Conservation (phyloP, 2,797 vertebrate genomes). For the Carcharodon carcharias region DNA sequence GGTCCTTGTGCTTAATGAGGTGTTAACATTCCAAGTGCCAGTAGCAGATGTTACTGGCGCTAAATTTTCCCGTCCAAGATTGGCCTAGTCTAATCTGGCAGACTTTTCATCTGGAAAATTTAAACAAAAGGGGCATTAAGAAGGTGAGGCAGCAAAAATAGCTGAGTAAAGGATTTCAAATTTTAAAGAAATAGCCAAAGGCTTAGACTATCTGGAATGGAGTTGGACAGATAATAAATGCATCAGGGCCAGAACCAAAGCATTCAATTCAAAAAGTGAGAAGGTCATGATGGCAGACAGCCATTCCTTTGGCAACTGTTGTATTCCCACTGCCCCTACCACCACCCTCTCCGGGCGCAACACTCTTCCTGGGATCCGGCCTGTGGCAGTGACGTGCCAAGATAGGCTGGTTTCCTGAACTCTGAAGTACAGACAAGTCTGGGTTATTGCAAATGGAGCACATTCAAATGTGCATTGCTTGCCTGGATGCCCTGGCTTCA, state of each 20-base stretch:
- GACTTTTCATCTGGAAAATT: background rate
- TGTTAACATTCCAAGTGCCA: background rate
- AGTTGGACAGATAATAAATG: background rate
- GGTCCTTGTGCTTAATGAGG: background rate
- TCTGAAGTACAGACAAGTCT: background rate
- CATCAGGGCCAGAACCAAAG: background rate
- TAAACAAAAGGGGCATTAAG: background rate
- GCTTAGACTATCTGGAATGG: background rate
- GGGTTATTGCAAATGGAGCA: background rate
- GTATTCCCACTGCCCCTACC: background rate
- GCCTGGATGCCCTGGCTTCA: no score
- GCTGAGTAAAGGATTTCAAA: background rate
- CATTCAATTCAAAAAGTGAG: background rate
- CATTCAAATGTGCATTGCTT: no score
- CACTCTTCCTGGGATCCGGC: no score
- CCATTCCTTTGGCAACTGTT: background rate
- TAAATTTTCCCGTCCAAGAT: background rate
- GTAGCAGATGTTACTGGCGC: no score
- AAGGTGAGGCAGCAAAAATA: background rate
- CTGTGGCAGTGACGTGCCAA: background rate
- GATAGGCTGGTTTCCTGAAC: no score
- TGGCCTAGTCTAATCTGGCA: background rate
- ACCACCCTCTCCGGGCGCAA: background rate
- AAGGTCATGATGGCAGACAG: no score
- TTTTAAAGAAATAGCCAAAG: background rate